phyloP scores from a whole-genome alignment of 2,888 invertebrate genomes.

The Morinoia aosen region DNA sequence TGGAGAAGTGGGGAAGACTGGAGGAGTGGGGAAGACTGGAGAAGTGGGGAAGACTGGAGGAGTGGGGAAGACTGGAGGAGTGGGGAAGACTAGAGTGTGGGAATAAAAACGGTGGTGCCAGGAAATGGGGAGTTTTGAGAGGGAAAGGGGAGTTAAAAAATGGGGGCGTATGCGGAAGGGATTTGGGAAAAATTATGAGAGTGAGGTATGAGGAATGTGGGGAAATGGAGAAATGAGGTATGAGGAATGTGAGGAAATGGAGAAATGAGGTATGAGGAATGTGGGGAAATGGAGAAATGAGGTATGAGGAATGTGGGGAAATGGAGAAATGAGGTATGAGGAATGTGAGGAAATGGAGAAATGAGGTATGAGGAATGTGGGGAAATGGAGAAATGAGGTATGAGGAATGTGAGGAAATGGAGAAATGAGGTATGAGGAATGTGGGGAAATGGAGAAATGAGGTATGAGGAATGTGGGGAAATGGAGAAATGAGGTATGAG shows the following conservation, averaged over 20 bases:
- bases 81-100: not conserved
- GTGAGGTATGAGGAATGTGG: too few species aligned
- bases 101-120: not conserved
- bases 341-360: too few species aligned
- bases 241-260: too few species aligned
- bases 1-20: slow-evolving; percentile 48
- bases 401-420: too few species aligned
- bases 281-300: not conserved
- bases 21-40: slow-evolving; percentile 44
- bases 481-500: not conserved
- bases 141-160: not conserved
- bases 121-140: not conserved
- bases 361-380: too few species aligned
- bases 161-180: not conserved
- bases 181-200: too few species aligned
- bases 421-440: too few species aligned
- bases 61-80: not conserved
- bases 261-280: too few species aligned
- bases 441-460: not conserved
- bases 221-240: not conserved
- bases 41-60: not conserved
- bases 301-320: too few species aligned
- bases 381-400: not conserved
- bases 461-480: too few species aligned
- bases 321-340: not conserved